Conservation (phyloP, 2,797 vertebrate species). For the Cacajao melanocephalus region DNA sequence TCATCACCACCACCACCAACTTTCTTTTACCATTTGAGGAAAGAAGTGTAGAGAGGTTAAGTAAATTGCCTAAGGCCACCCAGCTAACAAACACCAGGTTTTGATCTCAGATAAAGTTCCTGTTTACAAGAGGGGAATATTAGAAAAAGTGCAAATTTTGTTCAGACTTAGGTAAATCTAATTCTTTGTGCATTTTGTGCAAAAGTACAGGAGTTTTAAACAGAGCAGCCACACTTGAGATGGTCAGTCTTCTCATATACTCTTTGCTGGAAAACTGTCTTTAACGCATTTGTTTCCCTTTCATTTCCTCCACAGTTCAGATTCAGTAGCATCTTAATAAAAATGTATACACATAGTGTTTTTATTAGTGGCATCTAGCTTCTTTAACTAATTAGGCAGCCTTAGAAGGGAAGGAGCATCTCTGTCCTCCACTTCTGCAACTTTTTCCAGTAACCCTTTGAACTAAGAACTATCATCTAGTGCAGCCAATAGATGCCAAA, state of each 20-base stretch:
- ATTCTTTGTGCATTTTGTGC: not conserved
- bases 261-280: not conserved
- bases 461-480: not conserved
- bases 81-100: conserved; percentile 39
- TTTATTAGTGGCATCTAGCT: not conserved
- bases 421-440: not conserved
- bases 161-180: conserved; percentile 17
- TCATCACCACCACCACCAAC: not conserved
- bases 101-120: not conserved
- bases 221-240: not conserved
- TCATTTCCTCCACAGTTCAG: conserved; percentile 28
- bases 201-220: conserved; percentile 1
- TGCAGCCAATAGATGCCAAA: not conserved
- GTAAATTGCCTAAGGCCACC: not conserved
- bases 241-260: not conserved
- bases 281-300: not conserved
- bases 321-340: not conserved
- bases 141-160: not conserved
- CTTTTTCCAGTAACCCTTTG: not conserved
- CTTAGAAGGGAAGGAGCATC: not conserved
- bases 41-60: conserved; percentile 29
- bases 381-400: not conserved
- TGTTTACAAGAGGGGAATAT: not conserved
- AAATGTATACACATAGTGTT: not conserved
- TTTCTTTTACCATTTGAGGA: conserved; percentile 1